Evolutionary conservation across 1,140 invertebrate genomes (phyloP), one percentile per base, ranked within the genome.

Genomic region (Leptinotarsa undecemlineata): DNA sequence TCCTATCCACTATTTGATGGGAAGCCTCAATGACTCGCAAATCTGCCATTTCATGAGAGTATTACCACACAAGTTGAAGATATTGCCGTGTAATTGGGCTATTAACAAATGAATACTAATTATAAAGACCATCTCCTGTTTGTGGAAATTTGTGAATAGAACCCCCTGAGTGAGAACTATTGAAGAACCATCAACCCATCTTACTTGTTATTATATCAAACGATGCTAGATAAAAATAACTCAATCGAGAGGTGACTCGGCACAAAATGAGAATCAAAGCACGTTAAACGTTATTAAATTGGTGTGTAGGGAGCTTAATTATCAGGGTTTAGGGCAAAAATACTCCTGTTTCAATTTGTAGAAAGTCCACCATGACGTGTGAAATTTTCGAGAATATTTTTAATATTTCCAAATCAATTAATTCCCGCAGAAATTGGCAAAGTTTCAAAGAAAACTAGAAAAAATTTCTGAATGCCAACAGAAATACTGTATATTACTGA

Each of bases 121-220:
- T 57, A 57, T 17, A 57, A 57, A 57, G 51, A 19, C 51, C 15
- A 57, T 57, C 51, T 57, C 51, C 51, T 57, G n/a, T 57, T 57
- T 57, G 51, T 57, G 51, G 51, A 57, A 57, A 57, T 57, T 57
- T 57, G 15, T 57, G 51, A 57, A 57, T 57, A 57, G 51, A 19
- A 57, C 51, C 13, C 51, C 15, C n/a, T 57, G 51, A 57, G 51
- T 57, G 51, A 57, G 51, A 57, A 57, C 51, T 17, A 19, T 57
- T 57, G 51, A 57, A 57, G 15, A 57, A 57, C 51, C n/a, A 57
- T 6, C 15, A 19, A 15, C 51, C n/a, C 51, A 17, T 17, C 51
- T 19, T 57, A 57, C 51, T 57, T 57, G 51, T 17, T 57, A 57
- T 57, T 57, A 19, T 57, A 57, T 57, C 15, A 15, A 57, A 57